Evolutionary conservation across 2,797 vertebrate species (phyloP).

Genomic region (Benthosema pterotum): DNA sequence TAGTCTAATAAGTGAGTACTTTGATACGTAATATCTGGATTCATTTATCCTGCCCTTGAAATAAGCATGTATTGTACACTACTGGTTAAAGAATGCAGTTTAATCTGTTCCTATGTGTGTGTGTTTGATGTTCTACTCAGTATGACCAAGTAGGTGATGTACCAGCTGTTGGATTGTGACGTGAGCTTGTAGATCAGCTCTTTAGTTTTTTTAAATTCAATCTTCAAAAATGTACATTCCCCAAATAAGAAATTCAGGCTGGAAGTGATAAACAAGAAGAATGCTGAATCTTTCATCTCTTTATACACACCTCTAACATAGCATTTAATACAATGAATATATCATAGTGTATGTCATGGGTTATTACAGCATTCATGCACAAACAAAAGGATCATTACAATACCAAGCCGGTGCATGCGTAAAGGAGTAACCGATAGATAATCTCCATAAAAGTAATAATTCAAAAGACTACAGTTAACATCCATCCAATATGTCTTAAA

Average conservation of each 20-base stretch:
- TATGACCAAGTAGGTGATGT: no score
- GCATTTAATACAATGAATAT: constrained; percentile 24
- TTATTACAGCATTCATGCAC: constrained; percentile 38
- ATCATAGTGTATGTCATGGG: constrained; percentile 27
- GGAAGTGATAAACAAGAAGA: not conserved
- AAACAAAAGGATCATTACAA: constrained; percentile 32
- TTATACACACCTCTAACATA: constrained; percentile 23
- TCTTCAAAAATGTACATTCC: not conserved
- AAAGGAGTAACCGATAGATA: constrained; percentile 38
- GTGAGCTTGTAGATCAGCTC: no score
- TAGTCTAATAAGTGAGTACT: no score
- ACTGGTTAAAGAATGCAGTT: no score
- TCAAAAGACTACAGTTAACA: constrained; percentile 19
- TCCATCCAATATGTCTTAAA: not conserved
- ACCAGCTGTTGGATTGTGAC: no score
- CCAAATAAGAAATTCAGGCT: not conserved
- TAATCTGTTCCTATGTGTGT: no score
- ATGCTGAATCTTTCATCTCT: constrained; percentile 7
- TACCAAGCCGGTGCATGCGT: constrained; percentile 53
- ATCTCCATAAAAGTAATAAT: constrained; percentile 29
- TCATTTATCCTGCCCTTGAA: no score
- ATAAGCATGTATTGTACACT: no score
- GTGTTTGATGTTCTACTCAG: no score
- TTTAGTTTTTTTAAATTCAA: not conserved
- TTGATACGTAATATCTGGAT: no score